Conservation (phyloP, 2,113 vertebrate species). For the Tinamus guttatus region DNA sequence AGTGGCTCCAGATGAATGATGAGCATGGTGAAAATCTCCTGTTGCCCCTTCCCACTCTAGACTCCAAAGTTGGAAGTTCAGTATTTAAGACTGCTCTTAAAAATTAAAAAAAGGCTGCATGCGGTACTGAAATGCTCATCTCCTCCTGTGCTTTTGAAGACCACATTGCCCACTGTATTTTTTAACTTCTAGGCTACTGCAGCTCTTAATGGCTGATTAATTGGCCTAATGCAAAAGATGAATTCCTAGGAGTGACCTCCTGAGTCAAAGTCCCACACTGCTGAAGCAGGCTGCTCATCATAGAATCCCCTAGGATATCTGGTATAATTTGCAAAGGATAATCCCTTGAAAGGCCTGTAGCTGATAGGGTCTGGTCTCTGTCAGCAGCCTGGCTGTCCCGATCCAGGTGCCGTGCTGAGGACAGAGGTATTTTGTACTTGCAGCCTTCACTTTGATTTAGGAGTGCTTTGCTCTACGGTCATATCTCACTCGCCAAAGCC, state of each 20-base stretch:
- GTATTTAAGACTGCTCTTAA: background rate
- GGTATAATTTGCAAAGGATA: background rate
- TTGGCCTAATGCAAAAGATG: background rate
- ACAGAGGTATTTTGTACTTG: background rate
- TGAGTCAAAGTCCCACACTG: background rate
- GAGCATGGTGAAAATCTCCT: background rate
- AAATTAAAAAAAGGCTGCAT: too few species aligned
- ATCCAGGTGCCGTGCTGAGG: background rate
- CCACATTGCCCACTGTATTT: background rate
- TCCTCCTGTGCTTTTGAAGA: background rate
- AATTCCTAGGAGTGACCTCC: background rate
- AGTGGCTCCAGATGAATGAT: fast-evolving
- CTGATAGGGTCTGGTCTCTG: background rate
- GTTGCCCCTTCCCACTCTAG: background rate
- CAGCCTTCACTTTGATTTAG: background rate
- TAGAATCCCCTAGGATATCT: background rate
- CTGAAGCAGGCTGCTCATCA: background rate
- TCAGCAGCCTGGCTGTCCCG: background rate
- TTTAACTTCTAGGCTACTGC: background rate
- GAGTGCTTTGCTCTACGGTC: background rate
- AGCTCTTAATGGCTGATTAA: background rate
- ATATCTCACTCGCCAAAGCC: background rate
- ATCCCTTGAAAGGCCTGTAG: background rate
- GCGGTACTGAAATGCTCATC: background rate
- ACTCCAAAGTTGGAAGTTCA: background rate